Evolutionary conservation across 2,113 vertebrate species (phyloP).

Genomic region (Charadrius vociferus): DNA sequence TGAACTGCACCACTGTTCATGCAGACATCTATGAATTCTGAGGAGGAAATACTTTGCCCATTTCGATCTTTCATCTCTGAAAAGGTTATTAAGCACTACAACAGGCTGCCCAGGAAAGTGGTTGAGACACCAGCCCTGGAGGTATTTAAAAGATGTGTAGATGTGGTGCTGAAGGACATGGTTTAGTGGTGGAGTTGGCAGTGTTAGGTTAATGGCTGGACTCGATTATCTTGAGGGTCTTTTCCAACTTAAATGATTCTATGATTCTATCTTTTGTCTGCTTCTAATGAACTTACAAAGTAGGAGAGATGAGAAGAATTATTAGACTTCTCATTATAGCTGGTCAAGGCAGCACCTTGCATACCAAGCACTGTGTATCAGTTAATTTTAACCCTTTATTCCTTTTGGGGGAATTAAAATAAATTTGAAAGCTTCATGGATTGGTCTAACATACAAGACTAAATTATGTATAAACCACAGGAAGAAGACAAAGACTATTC

Average conservation of each 20-base stretch:
- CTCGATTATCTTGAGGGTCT: neutral
- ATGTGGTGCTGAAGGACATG: neutral
- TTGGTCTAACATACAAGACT: neutral
- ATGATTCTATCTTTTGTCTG: neutral
- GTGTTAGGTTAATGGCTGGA: neutral
- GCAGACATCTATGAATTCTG: neutral
- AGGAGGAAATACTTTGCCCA: neutral
- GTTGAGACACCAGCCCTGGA: neutral
- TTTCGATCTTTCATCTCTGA: neutral
- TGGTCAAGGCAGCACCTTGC: neutral
- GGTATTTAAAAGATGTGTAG: neutral
- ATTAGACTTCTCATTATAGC: neutral
- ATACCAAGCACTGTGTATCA: neutral
- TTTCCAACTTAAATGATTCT: neutral
- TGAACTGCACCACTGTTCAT: neutral
- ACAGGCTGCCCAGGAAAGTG: neutral
- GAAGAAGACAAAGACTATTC: neutral
- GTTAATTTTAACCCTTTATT: neutral
- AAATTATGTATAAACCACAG: neutral
- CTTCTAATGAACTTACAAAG: neutral
- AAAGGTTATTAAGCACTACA: neutral
- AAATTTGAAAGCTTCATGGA: neutral
- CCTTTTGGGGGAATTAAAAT: neutral
- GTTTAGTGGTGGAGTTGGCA: neutral
- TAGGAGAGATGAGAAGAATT: neutral